These are phyloP conservation scores for Drosophila greeni DNA, from an alignment of 2,888 invertebrate species.

Conservation along the genomic window DNA sequence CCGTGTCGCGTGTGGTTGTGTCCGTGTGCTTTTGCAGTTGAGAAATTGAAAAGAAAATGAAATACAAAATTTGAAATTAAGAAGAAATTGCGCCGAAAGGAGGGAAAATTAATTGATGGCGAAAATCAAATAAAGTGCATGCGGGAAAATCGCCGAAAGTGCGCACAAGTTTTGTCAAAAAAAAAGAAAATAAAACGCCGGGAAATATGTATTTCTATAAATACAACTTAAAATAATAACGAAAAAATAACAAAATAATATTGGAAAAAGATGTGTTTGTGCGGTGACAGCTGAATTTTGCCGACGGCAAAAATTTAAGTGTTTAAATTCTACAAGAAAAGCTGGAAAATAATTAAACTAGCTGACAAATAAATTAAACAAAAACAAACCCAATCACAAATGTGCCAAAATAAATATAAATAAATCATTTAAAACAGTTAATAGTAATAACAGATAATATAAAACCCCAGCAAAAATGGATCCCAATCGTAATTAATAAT, in stretches of 20 bases:
- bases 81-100: slow-evolving; percentile 54
- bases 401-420: slow-evolving; percentile 36
- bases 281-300: slow-evolving; percentile 29
- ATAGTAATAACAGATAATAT: not conserved
- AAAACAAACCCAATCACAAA: slow-evolving; percentile 32
- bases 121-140: slow-evolving; percentile 48
- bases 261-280: slow-evolving; percentile 7
- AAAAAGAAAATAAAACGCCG: not conserved
- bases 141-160: slow-evolving; percentile 22
- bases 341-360: slow-evolving; percentile 12
- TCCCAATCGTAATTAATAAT: slow-evolving; percentile 10
- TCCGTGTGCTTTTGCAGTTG: slow-evolving; percentile 42
- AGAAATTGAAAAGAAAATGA: slow-evolving; percentile 40
- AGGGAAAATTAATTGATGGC: slow-evolving; percentile 55
- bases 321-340: slow-evolving; percentile 23
- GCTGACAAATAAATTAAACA: slow-evolving; percentile 24
- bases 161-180: slow-evolving; percentile 41
- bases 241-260: slow-evolving; percentile 14
- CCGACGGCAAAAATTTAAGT: slow-evolving; percentile 61
- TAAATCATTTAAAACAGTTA: not conserved
- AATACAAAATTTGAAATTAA: slow-evolving; percentile 57
- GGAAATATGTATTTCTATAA: slow-evolving; percentile 34
- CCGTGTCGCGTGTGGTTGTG: slow-evolving; percentile 23
- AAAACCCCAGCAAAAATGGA: slow-evolving; percentile 1
- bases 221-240: slow-evolving; percentile 36